Evolutionary conservation across 92 coral and sea anemone genomes (phyloP).

Genomic region (Parazoanthus darwini): DNA sequence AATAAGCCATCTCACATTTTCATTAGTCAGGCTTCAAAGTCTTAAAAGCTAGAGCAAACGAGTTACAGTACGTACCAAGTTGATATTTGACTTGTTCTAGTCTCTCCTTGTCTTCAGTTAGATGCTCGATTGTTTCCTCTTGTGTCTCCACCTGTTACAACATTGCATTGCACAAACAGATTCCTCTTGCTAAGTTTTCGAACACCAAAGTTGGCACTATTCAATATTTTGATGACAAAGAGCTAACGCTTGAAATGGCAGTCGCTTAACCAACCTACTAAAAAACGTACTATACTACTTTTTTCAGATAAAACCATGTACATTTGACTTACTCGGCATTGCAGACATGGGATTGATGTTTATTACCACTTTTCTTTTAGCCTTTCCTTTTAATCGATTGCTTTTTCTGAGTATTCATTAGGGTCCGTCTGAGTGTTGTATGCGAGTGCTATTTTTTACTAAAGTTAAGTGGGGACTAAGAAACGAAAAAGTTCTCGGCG

Average conservation of each 20-base stretch:
- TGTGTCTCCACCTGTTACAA: slow-evolving; percentile 74
- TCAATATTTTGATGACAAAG: too few relatives aligned
- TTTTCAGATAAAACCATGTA: too few relatives aligned
- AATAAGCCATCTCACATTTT: neutral
- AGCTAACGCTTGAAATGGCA: too few relatives aligned
- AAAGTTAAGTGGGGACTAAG: neutral
- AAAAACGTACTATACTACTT: too few relatives aligned
- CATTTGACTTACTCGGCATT: too few relatives aligned
- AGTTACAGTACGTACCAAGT: slow-evolving; percentile 51
- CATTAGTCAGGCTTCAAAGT: neutral
- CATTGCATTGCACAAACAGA: neutral
- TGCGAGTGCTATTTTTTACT: too few relatives aligned
- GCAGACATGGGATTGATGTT: too few relatives aligned
- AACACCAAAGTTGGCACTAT: too few relatives aligned
- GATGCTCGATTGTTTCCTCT: slow-evolving; percentile 73
- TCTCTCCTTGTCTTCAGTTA: slow-evolving; percentile 69
- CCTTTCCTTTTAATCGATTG: too few relatives aligned
- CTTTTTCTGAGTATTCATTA: neutral
- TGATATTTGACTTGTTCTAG: slow-evolving; percentile 64
- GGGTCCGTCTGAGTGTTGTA: neutral
- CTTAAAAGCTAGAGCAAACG: neutral
- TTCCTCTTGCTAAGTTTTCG: too few relatives aligned
- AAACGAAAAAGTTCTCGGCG: neutral
- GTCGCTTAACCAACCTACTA: too few relatives aligned
- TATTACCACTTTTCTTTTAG: too few relatives aligned